Base-by-base conservation (phyloP, 2,113 vertebrate genomes). In the Circaetus gallicus region DNA sequence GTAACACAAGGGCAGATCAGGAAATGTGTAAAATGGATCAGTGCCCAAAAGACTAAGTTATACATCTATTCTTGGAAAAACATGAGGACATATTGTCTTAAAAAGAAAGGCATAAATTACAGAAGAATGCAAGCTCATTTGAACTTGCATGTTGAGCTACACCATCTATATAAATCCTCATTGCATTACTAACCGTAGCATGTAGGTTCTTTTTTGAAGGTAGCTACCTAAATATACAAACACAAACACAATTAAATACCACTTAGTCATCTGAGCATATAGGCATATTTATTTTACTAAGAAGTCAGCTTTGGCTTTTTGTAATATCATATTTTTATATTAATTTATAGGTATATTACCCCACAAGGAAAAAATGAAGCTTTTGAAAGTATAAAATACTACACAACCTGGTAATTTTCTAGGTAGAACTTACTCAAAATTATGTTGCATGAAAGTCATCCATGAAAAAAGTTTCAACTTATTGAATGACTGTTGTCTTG, bases 1-100 rank as follows among this genome's bases (percentile, higher is more conserved):
- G 91, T 94, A 95, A 96, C 67, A 52, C 34, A 52, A 85, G n/a
- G 74, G 47, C 62, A 96, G 66, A 82, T 94, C 85, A 90, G 87
- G 82, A 96, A 96, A 95, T 96, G 82, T 86, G 53, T 93, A 93
- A 95, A 90, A 91, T 95, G 96, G 93, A 95, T 78, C 74, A 36
- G 87, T 97, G 95, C 94, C 97, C 93, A 88, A 97, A 95, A 83
- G 67, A 31, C 58, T 76, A 91, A 94, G 82, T 94, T 96, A 71
- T 88, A 50, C 59, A 83, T 94, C 71, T 90, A 55, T 89, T 90
- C 87, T 85, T 95, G 87, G 87, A 88, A 90, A 94, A 95, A 50
- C 71, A 73, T 6, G 38, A 80, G 62, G 50, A 82, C 63, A 9
- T 12, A 49, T 26, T 70, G 62, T 94, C 74, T 91, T 90, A 56